Evolutionary conservation across 2,797 vertebrate genomes (phyloP), one percentile per base, ranked within the genome.

Genomic region (Taenioides sp.): DNA sequence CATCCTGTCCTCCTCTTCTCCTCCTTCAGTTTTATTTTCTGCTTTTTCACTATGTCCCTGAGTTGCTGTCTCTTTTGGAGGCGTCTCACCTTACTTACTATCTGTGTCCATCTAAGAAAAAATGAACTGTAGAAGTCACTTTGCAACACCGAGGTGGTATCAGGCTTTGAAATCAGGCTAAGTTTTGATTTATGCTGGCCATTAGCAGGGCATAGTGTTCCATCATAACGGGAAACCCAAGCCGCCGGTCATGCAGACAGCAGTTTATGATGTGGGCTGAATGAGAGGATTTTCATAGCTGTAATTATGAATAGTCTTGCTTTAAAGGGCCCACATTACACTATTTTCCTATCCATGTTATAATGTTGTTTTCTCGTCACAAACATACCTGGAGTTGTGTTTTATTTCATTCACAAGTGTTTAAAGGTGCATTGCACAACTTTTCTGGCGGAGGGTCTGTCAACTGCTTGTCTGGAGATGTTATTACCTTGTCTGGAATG

Each of bases 131-230:
- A 83, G 82, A 90, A 89, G 89, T 86, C 81, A 81, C 73, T 88
- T 81, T 85, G 80, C 77, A 81, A 79, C 78, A 72, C 40, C 65
- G 12, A 17, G 69, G 81, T 82, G 84, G 89, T 85, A 81, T 81
- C 86, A 55, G 69, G 74, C 85, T 81, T 25, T 59, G 27, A 59
- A 59, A 59, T 59, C 57, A 5, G 55, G 55, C 55, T 4, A 59
- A 69, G 43, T 87, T 88, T 87, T 88, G 88, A 92, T 90, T 89
- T 85, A 89, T 91, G 86, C 62, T 1, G 64, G 58, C 87, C 87
- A 91, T 92, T 89, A 91, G 86, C 9, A 4, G 70, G 83, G 87
- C 86, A 89, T 89, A 86, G 80, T 86, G 85, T 89, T 90, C 87
- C 89, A 86, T 90, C 81, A 85, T 76, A 78, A 74, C n/a, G 70